These are phyloP conservation scores for Apodemia mormo DNA, from an alignment of 2,888 invertebrate genomes.

Conservation along the genomic window DNA sequence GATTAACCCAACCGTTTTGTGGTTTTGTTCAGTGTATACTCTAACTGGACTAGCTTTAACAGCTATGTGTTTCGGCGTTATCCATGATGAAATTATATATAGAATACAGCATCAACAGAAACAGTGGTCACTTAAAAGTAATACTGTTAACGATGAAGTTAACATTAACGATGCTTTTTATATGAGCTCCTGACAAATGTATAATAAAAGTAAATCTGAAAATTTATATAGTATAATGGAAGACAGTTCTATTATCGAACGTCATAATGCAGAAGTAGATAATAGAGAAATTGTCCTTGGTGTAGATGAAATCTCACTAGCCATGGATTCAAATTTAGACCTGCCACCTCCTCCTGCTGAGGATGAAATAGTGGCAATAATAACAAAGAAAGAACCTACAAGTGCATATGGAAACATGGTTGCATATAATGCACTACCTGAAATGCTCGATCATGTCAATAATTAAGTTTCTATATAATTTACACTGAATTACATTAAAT, in stretches of 20 bases:
- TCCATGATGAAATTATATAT: slow-evolving; percentile 93
- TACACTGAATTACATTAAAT: slow-evolving; percentile 22
- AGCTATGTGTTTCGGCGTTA: slow-evolving; percentile 88
- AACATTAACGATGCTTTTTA: slow-evolving; percentile 85
- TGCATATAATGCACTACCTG: slow-evolving; percentile 75
- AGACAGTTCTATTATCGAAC: slow-evolving; percentile 67
- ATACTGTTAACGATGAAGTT: slow-evolving; percentile 85
- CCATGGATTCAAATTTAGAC: slow-evolving; percentile 62
- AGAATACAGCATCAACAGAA: slow-evolving; percentile 87
- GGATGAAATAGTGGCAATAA: slow-evolving; percentile 76
- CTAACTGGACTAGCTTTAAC: slow-evolving; percentile 94
- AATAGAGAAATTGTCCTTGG: slow-evolving; percentile 76
- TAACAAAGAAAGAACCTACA: slow-evolving; percentile 77
- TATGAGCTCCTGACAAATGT: slow-evolving; percentile 89
- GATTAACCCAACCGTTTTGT: slow-evolving; percentile 87
- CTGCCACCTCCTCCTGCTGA: slow-evolving; percentile 69
- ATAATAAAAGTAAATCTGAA: slow-evolving; percentile 75
- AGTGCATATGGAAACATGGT: slow-evolving; percentile 74
- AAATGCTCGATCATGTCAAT: slow-evolving; percentile 75
- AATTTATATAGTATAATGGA: slow-evolving; percentile 83
- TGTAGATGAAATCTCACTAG: slow-evolving; percentile 72
- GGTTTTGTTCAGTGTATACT: slow-evolving; percentile 95
- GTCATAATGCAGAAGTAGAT: slow-evolving; percentile 73
- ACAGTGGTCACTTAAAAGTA: slow-evolving; percentile 83
- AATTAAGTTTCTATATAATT: slow-evolving; percentile 41